These are phyloP conservation scores for Sepioteuthis lessoniana DNA, from an alignment of 2,888 invertebrate species.

Conservation along the genomic window DNA sequence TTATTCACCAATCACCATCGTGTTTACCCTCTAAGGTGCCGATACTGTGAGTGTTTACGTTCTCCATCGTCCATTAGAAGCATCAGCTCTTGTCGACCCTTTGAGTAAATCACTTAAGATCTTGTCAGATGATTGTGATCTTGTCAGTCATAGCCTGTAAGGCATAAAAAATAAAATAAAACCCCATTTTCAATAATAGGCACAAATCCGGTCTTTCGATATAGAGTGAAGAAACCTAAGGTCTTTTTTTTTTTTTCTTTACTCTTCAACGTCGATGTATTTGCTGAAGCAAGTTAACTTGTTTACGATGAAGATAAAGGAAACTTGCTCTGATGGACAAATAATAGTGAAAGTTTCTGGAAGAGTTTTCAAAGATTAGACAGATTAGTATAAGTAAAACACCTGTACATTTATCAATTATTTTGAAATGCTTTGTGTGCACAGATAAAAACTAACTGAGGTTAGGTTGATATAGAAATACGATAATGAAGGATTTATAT, in stretches of 20 bases:
- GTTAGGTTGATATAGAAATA: too few species aligned
- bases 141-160: neutral
- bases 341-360: neutral
- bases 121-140: neutral
- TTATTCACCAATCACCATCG: neutral
- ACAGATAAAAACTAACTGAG: too few species aligned
- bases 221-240: neutral
- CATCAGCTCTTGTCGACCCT: neutral
- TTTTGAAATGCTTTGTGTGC: too few species aligned
- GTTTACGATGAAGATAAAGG: neutral
- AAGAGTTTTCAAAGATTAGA: neutral
- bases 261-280: neutral
- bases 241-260: neutral
- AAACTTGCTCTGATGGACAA: neutral
- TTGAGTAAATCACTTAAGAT: slow-evolving; percentile 8
- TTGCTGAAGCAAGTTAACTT: neutral
- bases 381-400: neutral
- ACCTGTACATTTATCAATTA: too few species aligned
- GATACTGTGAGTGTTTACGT: neutral
- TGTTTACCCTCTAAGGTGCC: neutral
- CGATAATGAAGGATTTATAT: too few species aligned
- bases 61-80: neutral
- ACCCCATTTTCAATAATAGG: neutral
- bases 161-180: neutral
- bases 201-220: neutral